Conservation (phyloP, 2,888 invertebrate species). For the Cetonia aurata region DNA sequence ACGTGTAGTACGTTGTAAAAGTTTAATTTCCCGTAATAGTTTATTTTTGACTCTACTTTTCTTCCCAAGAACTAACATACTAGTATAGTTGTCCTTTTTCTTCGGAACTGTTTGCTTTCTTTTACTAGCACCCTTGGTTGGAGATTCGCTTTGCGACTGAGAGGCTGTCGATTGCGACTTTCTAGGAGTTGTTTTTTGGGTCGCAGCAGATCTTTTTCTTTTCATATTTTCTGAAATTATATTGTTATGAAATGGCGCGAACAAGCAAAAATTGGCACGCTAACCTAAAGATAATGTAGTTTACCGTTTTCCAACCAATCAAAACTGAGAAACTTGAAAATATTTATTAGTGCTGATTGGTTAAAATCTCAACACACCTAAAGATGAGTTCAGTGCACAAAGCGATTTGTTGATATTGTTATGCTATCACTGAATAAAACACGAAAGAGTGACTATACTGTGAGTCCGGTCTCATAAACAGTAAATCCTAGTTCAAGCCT, state of each 20-base stretch:
- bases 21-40: conserved; percentile 56
- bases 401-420: no score
- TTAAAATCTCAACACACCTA: no score
- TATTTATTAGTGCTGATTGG: no score
- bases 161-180: neutral
- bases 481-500: no score
- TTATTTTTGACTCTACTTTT: conserved; percentile 41
- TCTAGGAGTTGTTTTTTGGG: neutral
- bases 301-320: no score
- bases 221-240: neutral
- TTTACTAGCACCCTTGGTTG: neutral
- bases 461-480: no score
- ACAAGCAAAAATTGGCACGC: neutral
- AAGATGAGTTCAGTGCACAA: no score
- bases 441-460: no score
- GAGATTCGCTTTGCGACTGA: neutral
- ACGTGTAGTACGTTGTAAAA: conserved; percentile 55
- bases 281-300: no score
- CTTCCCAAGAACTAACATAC: conserved; percentile 42
- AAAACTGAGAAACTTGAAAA: no score
- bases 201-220: neutral
- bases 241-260: neutral
- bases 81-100: neutral
- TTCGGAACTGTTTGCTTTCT: conserved; percentile 8
- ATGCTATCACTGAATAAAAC: no score